Percentiles rank a stretch among this genome's conserved stretches.
phyloP scores from a whole-genome alignment of 2,113 vertebrate genomes.

The Ondatra zibethicus region DNA sequence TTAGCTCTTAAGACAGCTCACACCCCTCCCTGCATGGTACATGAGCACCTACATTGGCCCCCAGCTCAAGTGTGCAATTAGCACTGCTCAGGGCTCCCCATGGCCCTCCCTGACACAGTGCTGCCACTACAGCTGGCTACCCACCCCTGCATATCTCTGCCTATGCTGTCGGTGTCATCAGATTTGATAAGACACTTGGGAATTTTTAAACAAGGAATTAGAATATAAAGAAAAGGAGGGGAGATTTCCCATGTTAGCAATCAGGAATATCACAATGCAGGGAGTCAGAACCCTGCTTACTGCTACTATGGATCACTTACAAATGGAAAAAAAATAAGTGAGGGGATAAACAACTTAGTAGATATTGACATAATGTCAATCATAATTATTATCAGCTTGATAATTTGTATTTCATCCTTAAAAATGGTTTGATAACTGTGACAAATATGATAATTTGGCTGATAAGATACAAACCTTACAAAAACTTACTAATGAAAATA shows the following conservation, averaged over 20 bases:
- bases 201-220: background rate
- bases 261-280: background rate
- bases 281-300: background rate
- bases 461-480: background rate
- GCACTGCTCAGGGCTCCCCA: background rate
- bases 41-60: background rate
- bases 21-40: background rate
- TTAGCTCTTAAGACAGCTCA: background rate
- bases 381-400: background rate
- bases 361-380: background rate
- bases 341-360: background rate
- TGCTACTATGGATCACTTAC: background rate
- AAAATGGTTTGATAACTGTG: background rate
- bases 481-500: background rate
- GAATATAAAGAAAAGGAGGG: background rate
- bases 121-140: background rate
- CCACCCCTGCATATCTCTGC: background rate
- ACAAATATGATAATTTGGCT: background rate
- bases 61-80: background rate
- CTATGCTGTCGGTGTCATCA: background rate
- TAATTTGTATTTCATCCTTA: background rate
- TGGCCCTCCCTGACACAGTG: background rate
- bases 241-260: background rate
- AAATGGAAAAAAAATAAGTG: background rate
- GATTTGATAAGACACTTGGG: background rate